These are phyloP conservation scores for Heliconius sara DNA, from an alignment of 2,888 invertebrate species.

Conservation along the genomic window DNA sequence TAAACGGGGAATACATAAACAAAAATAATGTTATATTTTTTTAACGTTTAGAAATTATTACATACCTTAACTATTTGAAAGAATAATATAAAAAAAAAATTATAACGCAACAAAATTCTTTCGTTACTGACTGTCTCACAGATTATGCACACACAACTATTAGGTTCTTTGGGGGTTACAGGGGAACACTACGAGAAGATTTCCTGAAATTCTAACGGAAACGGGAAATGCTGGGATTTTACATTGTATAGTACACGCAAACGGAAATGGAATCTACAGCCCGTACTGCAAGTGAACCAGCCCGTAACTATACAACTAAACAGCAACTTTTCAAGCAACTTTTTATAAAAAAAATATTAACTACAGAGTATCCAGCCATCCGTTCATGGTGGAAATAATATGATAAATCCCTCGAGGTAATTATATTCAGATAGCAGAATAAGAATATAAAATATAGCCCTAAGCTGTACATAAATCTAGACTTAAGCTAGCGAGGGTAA, in stretches of 20 bases:
- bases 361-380: neutral
- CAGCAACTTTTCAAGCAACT: neutral
- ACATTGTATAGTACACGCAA: neutral
- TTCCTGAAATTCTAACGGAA: neutral
- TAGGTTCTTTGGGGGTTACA: neutral
- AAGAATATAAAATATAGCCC: conserved; percentile 4
- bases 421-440: neutral
- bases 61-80: too few species aligned
- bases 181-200: neutral
- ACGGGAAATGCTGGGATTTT: neutral
- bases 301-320: neutral
- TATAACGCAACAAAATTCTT: too few species aligned
- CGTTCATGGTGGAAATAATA: neutral
- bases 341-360: neutral
- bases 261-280: neutral
- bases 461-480: neutral
- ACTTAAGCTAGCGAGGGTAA: neutral
- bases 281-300: neutral
- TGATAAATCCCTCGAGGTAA: neutral
- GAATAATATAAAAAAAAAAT: too few species aligned
- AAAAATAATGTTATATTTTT: too few species aligned
- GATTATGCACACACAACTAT: neutral
- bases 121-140: neutral
- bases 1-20: too few species aligned
- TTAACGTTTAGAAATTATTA: too few species aligned